Evolutionary conservation across 2,888 invertebrate genomes (phyloP).

Genomic region (Agapostemon virescens): DNA sequence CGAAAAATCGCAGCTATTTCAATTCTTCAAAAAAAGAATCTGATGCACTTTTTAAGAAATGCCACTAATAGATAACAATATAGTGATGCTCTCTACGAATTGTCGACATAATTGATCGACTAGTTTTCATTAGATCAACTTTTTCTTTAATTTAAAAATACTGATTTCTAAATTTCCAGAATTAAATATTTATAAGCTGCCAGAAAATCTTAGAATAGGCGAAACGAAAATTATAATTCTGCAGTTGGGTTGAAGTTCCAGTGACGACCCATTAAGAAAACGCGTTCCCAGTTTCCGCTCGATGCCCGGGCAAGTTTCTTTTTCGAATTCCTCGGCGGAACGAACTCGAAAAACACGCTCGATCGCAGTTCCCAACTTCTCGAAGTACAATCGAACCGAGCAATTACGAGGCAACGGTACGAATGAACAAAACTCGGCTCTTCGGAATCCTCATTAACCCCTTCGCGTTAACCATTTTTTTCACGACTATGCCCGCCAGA

Average conservation of each 20-base stretch:
- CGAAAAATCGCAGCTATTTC: no score
- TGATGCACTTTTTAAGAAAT: no score
- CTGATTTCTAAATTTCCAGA: no score
- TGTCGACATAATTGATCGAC: no score
- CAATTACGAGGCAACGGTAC: slow-evolving; percentile 15
- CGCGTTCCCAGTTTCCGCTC: not conserved
- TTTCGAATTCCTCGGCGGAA: not conserved
- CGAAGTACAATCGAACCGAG: slow-evolving; percentile 15
- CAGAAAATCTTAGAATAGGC: no score
- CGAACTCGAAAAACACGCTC: slow-evolving; percentile 14
- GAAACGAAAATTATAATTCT: not conserved
- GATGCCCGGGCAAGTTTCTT: not conserved
- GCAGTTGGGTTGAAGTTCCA: not conserved
- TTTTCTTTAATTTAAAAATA: no score
- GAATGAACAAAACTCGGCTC: slow-evolving; percentile 3
- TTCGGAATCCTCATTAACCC: not conserved
- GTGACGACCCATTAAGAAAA: not conserved
- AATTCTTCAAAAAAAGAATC: no score
- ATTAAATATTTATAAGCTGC: no score
- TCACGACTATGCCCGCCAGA: not conserved
- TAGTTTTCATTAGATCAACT: no score
- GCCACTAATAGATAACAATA: no score
- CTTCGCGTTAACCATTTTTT: not conserved
- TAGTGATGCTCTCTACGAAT: no score
- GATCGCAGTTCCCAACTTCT: slow-evolving; percentile 20